phyloP scores from a whole-genome alignment of 2,113 vertebrate genomes.

The Lucifuga dentata region DNA sequence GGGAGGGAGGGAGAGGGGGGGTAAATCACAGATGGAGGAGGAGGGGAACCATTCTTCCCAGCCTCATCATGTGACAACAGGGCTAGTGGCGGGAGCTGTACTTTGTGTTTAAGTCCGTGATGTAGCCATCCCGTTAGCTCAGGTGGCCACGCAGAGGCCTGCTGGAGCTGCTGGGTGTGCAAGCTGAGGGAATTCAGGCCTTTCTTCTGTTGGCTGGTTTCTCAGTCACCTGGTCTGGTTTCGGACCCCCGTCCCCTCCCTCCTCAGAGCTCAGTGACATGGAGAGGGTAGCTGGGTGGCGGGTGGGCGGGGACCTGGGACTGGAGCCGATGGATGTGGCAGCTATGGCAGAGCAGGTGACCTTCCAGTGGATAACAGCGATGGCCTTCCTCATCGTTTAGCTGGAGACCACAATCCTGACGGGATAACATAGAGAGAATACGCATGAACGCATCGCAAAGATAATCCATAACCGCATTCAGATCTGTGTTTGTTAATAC shows the following conservation, averaged over 20 bases:
- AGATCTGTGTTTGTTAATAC: neutral
- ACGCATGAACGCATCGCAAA: conserved; percentile 14
- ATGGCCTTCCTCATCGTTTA: conserved; percentile 95
- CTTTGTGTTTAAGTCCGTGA: conserved; percentile 40
- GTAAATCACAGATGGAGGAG: conserved; percentile 39
- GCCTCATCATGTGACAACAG: conserved; percentile 52
- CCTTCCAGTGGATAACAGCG: conserved; percentile 96
- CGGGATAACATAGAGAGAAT: conserved; percentile 18
- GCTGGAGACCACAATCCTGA: conserved; percentile 95
- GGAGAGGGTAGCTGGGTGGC: conserved; percentile 88
- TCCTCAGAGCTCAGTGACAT: conserved; percentile 94
- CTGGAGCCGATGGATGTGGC: conserved; percentile 92
- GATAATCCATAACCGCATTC: neutral
- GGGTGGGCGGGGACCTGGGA: conserved; percentile 80
- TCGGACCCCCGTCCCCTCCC: neutral
- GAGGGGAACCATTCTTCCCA: conserved; percentile 36
- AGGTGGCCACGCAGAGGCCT: conserved; percentile 38
- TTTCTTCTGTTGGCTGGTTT: conserved; percentile 32
- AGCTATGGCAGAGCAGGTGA: conserved; percentile 94
- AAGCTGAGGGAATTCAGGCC: neutral
- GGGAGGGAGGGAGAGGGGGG: conserved; percentile 8
- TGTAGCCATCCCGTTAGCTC: conserved; percentile 30
- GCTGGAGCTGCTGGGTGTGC: conserved; percentile 36
- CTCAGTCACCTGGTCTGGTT: conserved; percentile 33
- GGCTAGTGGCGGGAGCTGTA: conserved; percentile 48